Conservation (phyloP, 2,797 vertebrate genomes). For the Halcyon smyrnensis region DNA sequence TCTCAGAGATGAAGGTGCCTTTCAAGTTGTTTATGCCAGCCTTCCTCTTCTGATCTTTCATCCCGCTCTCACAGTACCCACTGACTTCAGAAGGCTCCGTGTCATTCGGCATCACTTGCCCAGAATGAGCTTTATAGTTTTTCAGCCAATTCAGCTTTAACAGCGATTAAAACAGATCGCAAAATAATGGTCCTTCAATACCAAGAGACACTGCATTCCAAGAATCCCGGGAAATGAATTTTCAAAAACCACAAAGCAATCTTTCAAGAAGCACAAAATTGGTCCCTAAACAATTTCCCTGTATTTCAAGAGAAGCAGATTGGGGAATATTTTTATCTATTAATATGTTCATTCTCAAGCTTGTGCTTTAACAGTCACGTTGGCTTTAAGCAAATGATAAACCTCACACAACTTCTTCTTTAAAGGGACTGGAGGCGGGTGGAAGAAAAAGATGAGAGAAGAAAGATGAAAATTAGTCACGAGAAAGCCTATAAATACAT, state of each 20-base stretch:
- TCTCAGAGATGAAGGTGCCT: slow-evolving; percentile 7
- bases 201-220: background rate
- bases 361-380: background rate
- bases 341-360: background rate
- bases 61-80: background rate
- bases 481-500: slow-evolving; percentile 29
- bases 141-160: slow-evolving; percentile 21
- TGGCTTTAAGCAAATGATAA: background rate
- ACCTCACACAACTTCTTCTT: background rate
- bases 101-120: background rate
- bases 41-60: background rate
- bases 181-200: background rate
- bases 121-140: background rate
- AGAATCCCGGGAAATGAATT: background rate
- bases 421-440: background rate
- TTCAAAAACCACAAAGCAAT: background rate
- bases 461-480: slow-evolving; percentile 34
- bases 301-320: background rate
- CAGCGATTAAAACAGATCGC: background rate
- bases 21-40: slow-evolving; percentile 28
- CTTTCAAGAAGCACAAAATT: slow-evolving; percentile 11
- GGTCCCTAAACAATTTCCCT: background rate
- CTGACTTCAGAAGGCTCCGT: background rate
- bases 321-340: background rate
- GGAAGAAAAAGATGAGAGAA: background rate